Base-by-base conservation (phyloP, 2,888 invertebrate genomes). In the Sipha maydis region DNA sequence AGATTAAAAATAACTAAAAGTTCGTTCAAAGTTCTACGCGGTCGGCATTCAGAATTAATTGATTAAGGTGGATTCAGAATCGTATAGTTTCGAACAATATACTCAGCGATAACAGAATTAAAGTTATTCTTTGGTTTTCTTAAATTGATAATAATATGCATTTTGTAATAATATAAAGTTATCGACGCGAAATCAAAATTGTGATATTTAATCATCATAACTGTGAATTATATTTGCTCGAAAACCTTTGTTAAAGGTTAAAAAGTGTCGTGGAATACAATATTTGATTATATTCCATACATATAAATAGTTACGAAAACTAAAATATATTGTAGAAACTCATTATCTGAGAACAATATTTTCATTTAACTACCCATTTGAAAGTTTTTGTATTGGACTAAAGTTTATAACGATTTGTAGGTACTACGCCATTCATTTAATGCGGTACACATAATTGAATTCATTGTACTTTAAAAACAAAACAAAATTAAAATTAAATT, bases 271-370 rank as follows among this genome's bases (percentile, higher is more conserved):
- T 28, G 31, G 1, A 31, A 17, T 17, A 71, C 21, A 61, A 61
- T 14, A 14, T 71, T 71, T 71, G 28, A 71, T 61, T 21, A 9
- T 25, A 5, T 61, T 21, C 61, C 61, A 4, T 61, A 61, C 61
- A 25, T 61, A 21, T 61, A 7, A 21, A 2, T 7, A 56, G 56
- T 61, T 25, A 25, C 25, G 61, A 25, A 61, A 61, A 61, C 61
- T 80, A 67, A 80, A 28, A 67, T 19, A 28, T n/a, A 67, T 28
- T 67, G n/a, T 67, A n/a, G 34, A 80, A 80, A 28, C 80, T 67
- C 19, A 67, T 41, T 67, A 67, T 38, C 0, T 71, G 8, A 41
- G 19, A 80, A 38, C 28, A 80, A 67, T 80, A 28, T 41, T 28
- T 67, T 61, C 61, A 19, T 28, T 67, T n/a, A 80, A 28, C 19